These are phyloP conservation scores for Cephonodes hylas DNA, from an alignment of 2,888 invertebrate species.

Conservation along the genomic window DNA sequence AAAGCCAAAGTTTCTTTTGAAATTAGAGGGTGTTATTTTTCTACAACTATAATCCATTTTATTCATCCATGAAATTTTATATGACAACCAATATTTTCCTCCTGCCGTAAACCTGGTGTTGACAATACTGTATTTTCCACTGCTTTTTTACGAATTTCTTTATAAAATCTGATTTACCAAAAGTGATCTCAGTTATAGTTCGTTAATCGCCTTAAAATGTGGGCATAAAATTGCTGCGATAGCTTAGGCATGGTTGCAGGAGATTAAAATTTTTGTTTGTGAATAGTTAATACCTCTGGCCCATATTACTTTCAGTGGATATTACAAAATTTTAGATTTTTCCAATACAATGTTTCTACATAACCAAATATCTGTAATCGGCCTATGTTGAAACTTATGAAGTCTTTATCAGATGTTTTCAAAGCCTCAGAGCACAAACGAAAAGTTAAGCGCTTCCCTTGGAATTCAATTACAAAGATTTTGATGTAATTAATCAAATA, in stretches of 20 bases:
- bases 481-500: slow-evolving; percentile 5
- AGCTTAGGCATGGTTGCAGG: neutral
- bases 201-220: neutral
- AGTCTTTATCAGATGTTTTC: slow-evolving; percentile 3
- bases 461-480: slow-evolving; percentile 8
- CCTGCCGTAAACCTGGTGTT: too few relatives aligned
- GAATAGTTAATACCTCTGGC: neutral
- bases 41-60: too few relatives aligned
- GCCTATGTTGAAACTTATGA: slow-evolving; percentile 9
- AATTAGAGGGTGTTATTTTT: too few relatives aligned
- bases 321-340: too few relatives aligned
- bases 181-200: too few relatives aligned
- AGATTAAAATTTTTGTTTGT: neutral
- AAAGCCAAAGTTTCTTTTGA: too few relatives aligned
- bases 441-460: neutral
- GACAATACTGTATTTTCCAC: too few relatives aligned
- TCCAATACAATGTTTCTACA: too few relatives aligned
- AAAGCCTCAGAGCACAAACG: neutral
- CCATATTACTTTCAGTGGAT: neutral
- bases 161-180: too few relatives aligned
- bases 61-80: too few relatives aligned
- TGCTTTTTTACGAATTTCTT: too few relatives aligned
- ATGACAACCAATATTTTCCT: too few relatives aligned
- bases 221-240: neutral
- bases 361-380: neutral